Base-by-base conservation (phyloP, 1,140 invertebrate genomes). In the Euwallacea fornicatus region DNA sequence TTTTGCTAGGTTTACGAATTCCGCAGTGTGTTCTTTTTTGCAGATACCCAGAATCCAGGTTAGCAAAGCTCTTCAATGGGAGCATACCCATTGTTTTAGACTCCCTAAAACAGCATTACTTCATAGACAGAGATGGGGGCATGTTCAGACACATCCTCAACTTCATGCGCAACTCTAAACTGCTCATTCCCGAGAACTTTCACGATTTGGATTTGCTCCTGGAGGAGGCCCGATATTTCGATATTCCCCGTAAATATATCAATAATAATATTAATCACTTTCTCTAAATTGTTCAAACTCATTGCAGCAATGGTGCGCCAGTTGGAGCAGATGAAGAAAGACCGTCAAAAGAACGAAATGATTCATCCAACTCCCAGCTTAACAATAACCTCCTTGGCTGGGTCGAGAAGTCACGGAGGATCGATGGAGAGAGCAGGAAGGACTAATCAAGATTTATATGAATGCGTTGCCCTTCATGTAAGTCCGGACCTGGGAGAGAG, bases 111-210 rank as follows among this genome's bases (percentile, higher is more conserved):
- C 97, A 98, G 80, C 97, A 98, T 80, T 98, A 98, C 82, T 98
- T 98, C 85, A 98, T 98, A 75, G 96, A 98, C 84, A 87, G 96
- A 70, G 95, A 98, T 78, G 95, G 95, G 0, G 92, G 91, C 59
- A 96, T 97, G 93, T 98, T 98, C 83, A 88, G 96, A 15, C 95
- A 98, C 82, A 94, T 98, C 78, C 85, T 98, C 33, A 98, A 98
- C 84, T 98, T 95, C 82, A 90, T 98, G 88, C 87, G 97, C 75
- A 96, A 96, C 81, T 92, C 92, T 44, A 88, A 89, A 76, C 86
- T 98, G 50, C 83, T 95, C 56, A 88, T 98, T 77, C 94, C 96
- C 0, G 89, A 91, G 6, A 90, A 94, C 79, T 98, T 97, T 81
- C 83, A 87, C 9, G 93, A 98, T 80, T 82, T 94, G 55, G 95